phyloP scores from a whole-genome alignment of 2,113 vertebrate genomes.

The Burhinus bistriatus region DNA sequence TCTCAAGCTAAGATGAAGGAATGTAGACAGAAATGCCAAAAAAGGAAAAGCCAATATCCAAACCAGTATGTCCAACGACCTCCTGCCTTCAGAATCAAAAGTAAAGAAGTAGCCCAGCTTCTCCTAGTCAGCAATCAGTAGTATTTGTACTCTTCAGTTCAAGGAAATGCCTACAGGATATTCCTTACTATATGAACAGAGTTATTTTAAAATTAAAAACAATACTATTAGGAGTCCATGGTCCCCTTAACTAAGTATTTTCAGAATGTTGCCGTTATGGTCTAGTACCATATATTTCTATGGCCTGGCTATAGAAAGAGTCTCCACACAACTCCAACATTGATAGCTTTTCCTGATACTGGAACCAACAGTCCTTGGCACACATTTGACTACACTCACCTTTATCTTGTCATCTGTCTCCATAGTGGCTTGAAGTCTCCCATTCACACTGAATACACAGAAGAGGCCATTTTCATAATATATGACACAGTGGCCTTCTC shows the following conservation, averaged over 20 bases:
- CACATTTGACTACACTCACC: conserved; percentile 69
- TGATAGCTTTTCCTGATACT: background rate
- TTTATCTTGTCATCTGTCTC: conserved; percentile 88
- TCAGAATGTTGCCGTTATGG: background rate
- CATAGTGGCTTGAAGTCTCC: conserved; percentile 87
- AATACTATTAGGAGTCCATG: background rate
- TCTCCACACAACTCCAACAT: background rate
- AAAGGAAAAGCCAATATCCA: background rate
- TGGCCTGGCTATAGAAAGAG: background rate
- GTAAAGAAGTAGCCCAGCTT: background rate
- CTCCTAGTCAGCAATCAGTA: background rate
- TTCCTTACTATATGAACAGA: background rate
- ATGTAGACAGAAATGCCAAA: background rate
- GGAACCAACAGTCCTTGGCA: background rate
- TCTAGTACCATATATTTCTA: background rate
- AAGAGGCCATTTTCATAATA: conserved; percentile 93
- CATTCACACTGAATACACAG: conserved; percentile 93
- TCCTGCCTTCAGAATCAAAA: background rate
- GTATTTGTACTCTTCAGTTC: background rate
- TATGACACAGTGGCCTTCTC: conserved; percentile 92
- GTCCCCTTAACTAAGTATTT: background rate
- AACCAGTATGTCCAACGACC: background rate
- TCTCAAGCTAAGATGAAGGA: background rate
- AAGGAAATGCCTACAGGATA: background rate
- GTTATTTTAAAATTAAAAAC: background rate